Base-by-base conservation (phyloP, 2,797 vertebrate genomes). In the Salmo trutta region DNA sequence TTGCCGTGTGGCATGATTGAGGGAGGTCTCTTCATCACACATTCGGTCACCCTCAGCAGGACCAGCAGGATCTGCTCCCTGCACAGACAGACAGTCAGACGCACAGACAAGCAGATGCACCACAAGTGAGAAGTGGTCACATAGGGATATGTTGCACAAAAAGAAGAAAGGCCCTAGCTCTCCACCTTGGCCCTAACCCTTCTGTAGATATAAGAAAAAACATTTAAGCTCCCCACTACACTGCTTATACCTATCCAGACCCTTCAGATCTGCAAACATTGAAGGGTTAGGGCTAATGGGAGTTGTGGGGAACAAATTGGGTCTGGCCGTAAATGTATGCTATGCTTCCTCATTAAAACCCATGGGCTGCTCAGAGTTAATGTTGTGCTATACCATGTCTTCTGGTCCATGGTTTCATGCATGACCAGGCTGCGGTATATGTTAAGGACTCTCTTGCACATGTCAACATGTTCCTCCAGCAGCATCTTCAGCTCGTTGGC, bases 341-440 rank as follows among this genome's bases (percentile, higher is more conserved):
- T n/a, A 62, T 6, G 5, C 56, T n/a, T 62, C 56, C n/a, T 62
- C 56, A 62, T 21, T 21, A 19, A 62, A 62, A 19, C 5, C 53
- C 53, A 19, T 56, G 53, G 53, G 53, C 53, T 54, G 53, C 53
- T 54, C 53, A 7, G 53, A 17, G 6, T n/a, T 56, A 2, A 8
- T 10, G 59, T 17, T 21, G 59, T 24, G 59, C 59, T 64, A 91
- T 96, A 99, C 98, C 98, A 99, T 86, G 97, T 98, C 88, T 98
- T 98, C 93, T 99, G 98, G 93, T 99, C 97, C 98, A 99, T 99
- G 84, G 96, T 96, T 88, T 98, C 96, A 88, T 99, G 98, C 84
- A 99, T 98, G 81, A 99, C 98, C 87, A 99, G 97, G 90, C 97
- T 97, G 76, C 98, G 97, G 90, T 99, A 99, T 90, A 99, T 99